Base-by-base conservation (phyloP, 2,888 invertebrate genomes). In the Tipula helvola region DNA sequence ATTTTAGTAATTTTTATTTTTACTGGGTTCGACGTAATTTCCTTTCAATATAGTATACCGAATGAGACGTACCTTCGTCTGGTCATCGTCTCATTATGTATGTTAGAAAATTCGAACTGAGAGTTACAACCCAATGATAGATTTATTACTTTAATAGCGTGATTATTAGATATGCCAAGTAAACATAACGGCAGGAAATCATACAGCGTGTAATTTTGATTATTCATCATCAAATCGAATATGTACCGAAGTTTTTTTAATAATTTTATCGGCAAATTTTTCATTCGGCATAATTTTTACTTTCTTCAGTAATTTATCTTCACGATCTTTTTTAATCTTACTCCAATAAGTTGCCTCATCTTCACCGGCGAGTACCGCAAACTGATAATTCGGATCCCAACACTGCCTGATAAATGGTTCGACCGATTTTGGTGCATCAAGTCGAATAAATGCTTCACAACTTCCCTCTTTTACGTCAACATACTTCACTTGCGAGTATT, bases 281-380 rank as follows among this genome's bases (percentile, higher is more conserved):
- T 39, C 84, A 7, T n/a, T 84, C 91, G 85, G 85, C 57, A 90
- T 90, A 0, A 90, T 88, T 85, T 90, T 90, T 0, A 91, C 89
- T 36, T 89, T 89, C 87, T 91, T 91, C 41, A 89, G 90, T 5
- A 91, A 87, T 86, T 91, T 91, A 52, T 90, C 89, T 87, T 91
- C 91, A 2, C 91, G 92, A 89, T 95, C 95, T 12, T 91, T 91
- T 88, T 93, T 92, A 57, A 97, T 95, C 89, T 96, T 96, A 18
- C 94, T 91, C 97, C 97, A 98, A 91, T 98, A 98, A 36, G 92
- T 91, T 52, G 93, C 92, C 90, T 97, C 97, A 88, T 95, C 95
- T 1, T 94, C 93, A 0, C 94, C 96, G 88, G 91, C 89, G 87
- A 94, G 89, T 12, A 94, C 90, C 88, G 90, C 85, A 5, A 91